These are phyloP conservation scores for Brevimyrus niger DNA, from an alignment of 2,113 vertebrate genomes.

Conservation along the genomic window DNA sequence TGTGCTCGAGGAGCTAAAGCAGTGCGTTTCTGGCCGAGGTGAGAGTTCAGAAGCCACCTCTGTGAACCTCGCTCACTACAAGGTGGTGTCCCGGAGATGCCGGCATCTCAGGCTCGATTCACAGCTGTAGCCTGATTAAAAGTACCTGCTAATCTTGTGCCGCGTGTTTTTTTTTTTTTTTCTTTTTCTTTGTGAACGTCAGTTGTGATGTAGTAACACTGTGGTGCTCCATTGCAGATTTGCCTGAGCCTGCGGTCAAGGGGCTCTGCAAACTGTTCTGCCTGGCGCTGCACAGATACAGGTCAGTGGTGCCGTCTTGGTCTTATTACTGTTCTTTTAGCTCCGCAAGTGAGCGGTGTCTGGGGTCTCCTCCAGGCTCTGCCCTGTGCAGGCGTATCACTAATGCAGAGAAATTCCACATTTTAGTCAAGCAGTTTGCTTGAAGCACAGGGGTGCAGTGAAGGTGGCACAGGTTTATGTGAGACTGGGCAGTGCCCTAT, in stretches of 20 bases:
- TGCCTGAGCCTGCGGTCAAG: conserved; percentile 84
- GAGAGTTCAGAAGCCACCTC: conserved; percentile 17
- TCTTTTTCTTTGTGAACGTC: background rate
- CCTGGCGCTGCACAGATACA: conserved; percentile 89
- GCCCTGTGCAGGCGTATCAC: background rate
- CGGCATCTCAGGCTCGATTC: background rate
- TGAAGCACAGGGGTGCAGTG: background rate
- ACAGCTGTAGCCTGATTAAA: background rate
- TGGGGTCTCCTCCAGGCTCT: background rate
- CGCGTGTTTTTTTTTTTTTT: background rate
- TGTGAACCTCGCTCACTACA: too few species aligned
- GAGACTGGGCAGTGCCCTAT: background rate
- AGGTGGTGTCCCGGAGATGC: background rate
- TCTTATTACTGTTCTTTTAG: background rate
- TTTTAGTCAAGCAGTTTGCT: background rate
- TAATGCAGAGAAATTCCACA: background rate
- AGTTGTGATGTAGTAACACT: background rate
- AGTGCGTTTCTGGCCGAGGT: conserved; percentile 83
- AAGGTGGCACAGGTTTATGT: background rate
- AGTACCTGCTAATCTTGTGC: background rate
- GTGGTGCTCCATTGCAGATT: conserved; percentile 37
- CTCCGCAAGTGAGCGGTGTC: background rate
- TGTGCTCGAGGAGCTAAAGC: conserved; percentile 77
- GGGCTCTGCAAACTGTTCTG: conserved; percentile 94
- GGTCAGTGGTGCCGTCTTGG: conserved; percentile 54